Base-by-base conservation (phyloP, 2,888 invertebrate species). In the Trichopria drosophilae region DNA sequence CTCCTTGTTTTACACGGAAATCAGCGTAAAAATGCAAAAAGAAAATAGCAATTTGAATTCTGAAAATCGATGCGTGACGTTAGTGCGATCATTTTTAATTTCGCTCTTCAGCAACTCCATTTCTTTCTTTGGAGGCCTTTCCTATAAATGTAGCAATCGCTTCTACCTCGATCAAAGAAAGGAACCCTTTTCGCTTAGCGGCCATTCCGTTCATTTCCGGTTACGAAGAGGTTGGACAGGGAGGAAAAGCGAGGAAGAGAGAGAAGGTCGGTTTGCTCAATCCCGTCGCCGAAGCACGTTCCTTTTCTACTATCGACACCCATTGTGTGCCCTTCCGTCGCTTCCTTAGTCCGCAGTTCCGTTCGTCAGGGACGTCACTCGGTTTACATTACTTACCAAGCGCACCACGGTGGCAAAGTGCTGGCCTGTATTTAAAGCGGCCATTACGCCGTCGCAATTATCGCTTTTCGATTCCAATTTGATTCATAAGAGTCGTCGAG, bases 201-300 rank as follows among this genome's bases (percentile, higher is more conserved):
- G 68, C 71, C 70, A 73, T 74, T 73, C 68, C 70, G 68, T 72
- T 74, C 72, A 73, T 74, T 74, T 73, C 73, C 72, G 72, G 69
- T 62, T 60, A 60, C 62, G 48, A 28, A 35, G 41, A 41, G 51
- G 43, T 31, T 35, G 35, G n/a, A n/a, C n/a, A 55, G 54, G 62
- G 35, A 32, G 51, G 57, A 57, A 60, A 58, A 31, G 41, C 18
- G 44, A 31, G 34, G 37, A 42, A 35, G 47, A 16, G 59, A 68
- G 71, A 73, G 72, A 66, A 64, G 62, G 64, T 63, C 58, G 28
- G 22, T 24, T 24, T 20, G n/a, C 32, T 32, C 6, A 32, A 59
- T 59, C 57, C 51, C 57, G 57, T 55, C 42, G 50, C 49, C 54
- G 54, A 51, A 53, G 42, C 55, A 58, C 43, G 54, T 58, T 52